phyloP scores from a whole-genome alignment of 2,888 invertebrate genomes.

The Drosophila demipolita region DNA sequence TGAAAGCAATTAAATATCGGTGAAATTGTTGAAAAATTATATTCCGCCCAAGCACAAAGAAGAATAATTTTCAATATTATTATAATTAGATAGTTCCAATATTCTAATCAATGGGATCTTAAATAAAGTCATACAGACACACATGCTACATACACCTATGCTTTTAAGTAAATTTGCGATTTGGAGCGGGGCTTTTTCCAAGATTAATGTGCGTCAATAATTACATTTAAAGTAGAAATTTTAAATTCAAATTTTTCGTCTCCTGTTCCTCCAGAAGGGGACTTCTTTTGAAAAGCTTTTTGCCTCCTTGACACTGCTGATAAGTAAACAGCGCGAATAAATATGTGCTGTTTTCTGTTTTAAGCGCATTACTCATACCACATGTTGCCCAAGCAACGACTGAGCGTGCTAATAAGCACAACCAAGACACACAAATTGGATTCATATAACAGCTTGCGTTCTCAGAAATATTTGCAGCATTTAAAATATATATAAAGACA shows the following conservation, averaged over 20 bases:
- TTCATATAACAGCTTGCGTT: neutral
- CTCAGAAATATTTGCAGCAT: neutral
- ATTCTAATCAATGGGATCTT: neutral
- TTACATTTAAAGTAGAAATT: constrained; percentile 44
- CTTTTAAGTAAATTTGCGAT: neutral
- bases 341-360: constrained; percentile 31
- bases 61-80: neutral
- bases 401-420: constrained; percentile 43
- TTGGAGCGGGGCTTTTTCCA: constrained; percentile 1
- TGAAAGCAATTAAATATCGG: neutral
- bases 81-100: neutral
- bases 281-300: neutral
- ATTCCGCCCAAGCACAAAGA: neutral
- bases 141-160: neutral
- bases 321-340: constrained; percentile 40
- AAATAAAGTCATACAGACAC: neutral
- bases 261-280: neutral
- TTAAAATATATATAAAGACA: neutral
- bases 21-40: neutral
- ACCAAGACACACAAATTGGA: constrained; percentile 5
- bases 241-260: constrained; percentile 40
- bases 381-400: constrained; percentile 36
- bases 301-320: constrained; percentile 5
- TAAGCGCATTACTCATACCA: constrained; percentile 67
- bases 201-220: constrained; percentile 42